Evolutionary conservation across 2,797 vertebrate genomes (phyloP).

Genomic region (Holocentrus rufus): DNA sequence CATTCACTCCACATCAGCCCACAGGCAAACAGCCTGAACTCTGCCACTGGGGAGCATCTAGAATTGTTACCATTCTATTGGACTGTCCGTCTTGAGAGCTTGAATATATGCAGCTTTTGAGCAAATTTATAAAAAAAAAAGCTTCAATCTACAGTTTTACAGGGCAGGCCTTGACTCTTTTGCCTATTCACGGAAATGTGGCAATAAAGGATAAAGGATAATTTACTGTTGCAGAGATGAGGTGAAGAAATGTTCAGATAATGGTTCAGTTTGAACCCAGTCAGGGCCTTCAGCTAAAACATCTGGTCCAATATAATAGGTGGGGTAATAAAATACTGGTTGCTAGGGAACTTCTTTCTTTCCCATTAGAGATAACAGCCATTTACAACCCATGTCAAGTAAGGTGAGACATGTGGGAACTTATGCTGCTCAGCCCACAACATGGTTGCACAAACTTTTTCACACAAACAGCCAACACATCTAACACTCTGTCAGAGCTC

Average conservation of each 20-base stretch:
- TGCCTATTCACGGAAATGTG: constrained; percentile 16
- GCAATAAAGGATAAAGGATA: not conserved
- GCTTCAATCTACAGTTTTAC: constrained; percentile 38
- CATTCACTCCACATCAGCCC: constrained; percentile 77
- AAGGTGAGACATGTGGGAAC: not conserved
- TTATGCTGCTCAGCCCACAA: not conserved
- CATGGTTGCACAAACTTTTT: not conserved
- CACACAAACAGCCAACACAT: not conserved
- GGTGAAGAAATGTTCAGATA: not conserved
- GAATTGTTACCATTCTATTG: constrained; percentile 71
- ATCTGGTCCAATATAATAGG: not conserved
- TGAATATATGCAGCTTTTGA: constrained; percentile 52
- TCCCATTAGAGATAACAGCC: not conserved
- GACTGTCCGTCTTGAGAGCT: constrained; percentile 63
- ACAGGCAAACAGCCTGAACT: constrained; percentile 75
- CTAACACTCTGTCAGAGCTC: not conserved
- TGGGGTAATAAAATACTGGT: constrained; percentile 1
- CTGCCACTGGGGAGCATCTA: constrained; percentile 72
- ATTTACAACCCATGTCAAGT: constrained; percentile 7
- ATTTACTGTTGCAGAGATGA: not conserved
- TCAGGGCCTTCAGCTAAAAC: constrained; percentile 1
- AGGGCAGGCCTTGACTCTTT: constrained; percentile 2
- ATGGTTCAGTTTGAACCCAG: not conserved
- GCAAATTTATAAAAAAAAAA: constrained; percentile 38
- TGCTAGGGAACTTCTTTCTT: not conserved